Conservation (phyloP, 1,140 invertebrate genomes). For the Oedothorax gibbosus region DNA sequence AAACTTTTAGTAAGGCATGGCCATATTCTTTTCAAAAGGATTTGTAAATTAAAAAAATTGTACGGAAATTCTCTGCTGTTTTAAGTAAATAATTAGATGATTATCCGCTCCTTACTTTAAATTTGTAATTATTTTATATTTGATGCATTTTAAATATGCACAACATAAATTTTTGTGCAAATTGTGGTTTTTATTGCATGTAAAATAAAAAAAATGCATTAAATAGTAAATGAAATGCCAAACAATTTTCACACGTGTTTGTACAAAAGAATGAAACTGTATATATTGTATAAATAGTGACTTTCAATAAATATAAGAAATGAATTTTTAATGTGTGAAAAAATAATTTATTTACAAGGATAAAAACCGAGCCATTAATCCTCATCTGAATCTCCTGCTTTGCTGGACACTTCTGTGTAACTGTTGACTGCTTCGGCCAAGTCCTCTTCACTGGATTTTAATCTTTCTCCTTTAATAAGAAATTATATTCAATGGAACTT, state of each 20-base stretch:
- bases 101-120: too few relatives aligned
- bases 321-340: neutral
- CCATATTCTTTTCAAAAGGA: too few relatives aligned
- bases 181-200: too few relatives aligned
- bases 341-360: conserved; percentile 46
- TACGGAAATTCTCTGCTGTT: too few relatives aligned
- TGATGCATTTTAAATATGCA: too few relatives aligned
- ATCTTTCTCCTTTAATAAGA: conserved; percentile 48
- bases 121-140: too few relatives aligned
- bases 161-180: too few relatives aligned
- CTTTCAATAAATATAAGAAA: neutral
- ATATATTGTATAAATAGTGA: neutral
- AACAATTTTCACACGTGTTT: neutral
- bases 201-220: neutral
- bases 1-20: too few relatives aligned
- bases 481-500: neutral
- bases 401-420: conserved; percentile 26
- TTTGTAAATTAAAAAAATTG: too few relatives aligned
- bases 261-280: neutral
- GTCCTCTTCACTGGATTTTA: conserved; percentile 47
- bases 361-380: conserved; percentile 15
- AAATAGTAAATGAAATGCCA: too few relatives aligned
- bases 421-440: conserved; percentile 57
- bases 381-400: conserved; percentile 46
- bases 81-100: too few relatives aligned